These are phyloP conservation scores for Cyanoderma ruficeps DNA, from an alignment of 2,113 vertebrate species.

Conservation along the genomic window DNA sequence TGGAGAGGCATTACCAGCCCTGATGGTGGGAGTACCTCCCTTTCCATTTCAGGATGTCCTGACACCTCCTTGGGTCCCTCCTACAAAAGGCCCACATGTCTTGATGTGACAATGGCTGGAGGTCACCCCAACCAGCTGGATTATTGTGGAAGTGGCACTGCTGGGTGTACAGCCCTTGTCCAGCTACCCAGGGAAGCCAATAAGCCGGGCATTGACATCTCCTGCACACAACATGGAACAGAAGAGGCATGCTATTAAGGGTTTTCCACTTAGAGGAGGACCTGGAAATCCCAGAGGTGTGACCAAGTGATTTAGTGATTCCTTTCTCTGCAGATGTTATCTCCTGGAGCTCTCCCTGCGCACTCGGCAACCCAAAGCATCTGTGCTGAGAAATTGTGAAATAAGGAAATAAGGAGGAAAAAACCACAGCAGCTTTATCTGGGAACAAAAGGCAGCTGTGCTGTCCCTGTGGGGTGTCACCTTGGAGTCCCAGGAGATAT, in stretches of 20 bases:
- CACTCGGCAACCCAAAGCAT: background rate
- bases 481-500: background rate
- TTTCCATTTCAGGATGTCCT: background rate
- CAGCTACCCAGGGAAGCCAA: background rate
- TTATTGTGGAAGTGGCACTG: background rate
- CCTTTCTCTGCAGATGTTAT: background rate
- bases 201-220: background rate
- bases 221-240: background rate
- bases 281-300: background rate
- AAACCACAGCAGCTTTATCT: background rate
- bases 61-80: background rate
- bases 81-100: background rate
- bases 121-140: background rate
- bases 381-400: background rate
- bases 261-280: background rate
- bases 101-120: background rate
- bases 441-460: background rate
- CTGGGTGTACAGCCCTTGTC: background rate
- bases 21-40: rapidly evolving
- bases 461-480: background rate
- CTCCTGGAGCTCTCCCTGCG: background rate
- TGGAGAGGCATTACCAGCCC: background rate
- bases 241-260: background rate
- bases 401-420: background rate
- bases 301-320: background rate